phyloP scores from a whole-genome alignment of 2,113 vertebrate species.

The Syngnathoides biaculeatus region DNA sequence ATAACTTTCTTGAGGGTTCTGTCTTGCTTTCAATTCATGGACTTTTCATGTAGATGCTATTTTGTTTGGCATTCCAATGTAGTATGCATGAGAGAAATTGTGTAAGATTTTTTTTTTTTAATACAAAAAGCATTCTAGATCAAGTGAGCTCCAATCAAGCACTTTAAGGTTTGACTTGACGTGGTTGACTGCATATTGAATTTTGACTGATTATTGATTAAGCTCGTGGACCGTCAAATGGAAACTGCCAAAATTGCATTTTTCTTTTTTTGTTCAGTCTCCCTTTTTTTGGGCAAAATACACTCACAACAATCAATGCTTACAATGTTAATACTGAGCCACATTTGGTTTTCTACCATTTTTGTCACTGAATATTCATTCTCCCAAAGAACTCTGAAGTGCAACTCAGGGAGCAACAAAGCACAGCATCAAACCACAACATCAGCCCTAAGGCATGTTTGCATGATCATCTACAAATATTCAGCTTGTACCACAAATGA shows the following conservation, averaged over 20 bases:
- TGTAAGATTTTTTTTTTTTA: not conserved
- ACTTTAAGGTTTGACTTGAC: not conserved
- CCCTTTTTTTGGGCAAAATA: not conserved
- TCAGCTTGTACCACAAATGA: conserved; percentile 7
- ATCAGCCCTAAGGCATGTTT: conserved; percentile 14
- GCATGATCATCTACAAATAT: conserved; percentile 8
- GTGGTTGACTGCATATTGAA: not conserved
- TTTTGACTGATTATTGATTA: not conserved
- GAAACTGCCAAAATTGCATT: no score
- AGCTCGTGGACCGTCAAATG: not conserved
- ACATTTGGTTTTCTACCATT: not conserved
- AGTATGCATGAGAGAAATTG: not conserved
- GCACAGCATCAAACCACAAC: conserved; percentile 31
- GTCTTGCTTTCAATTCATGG: not conserved
- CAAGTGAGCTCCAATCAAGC: not conserved
- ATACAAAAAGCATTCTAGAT: not conserved
- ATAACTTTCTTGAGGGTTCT: not conserved
- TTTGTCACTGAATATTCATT: not conserved
- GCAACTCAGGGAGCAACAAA: conserved; percentile 9
- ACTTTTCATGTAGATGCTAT: not conserved
- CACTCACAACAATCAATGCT: not conserved
- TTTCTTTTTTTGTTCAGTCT: not conserved
- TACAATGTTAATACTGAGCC: not conserved
- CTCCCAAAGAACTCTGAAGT: not conserved
- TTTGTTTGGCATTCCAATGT: not conserved